Evolutionary conservation across 2,113 vertebrate genomes (phyloP).

Genomic region (Rhinolophus ferrumequinum): DNA sequence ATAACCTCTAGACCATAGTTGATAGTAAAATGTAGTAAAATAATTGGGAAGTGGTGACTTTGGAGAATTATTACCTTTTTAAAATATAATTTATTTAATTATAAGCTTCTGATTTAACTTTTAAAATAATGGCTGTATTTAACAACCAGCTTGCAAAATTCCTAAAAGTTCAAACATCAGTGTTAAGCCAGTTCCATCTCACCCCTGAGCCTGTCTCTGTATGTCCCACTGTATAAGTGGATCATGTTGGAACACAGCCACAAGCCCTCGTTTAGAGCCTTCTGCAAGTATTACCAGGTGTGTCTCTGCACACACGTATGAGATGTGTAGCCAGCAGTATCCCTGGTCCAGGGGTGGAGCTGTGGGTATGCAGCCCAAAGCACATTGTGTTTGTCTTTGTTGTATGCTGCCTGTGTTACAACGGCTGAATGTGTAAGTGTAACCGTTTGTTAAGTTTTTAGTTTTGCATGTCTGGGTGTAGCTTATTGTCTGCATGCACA

Average conservation of each 20-base stretch:
- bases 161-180: not conserved
- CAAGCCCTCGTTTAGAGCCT: accelerated
- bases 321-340: not conserved
- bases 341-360: not conserved
- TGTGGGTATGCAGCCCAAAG: not conserved
- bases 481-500: not conserved
- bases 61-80: not conserved
- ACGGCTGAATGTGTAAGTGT: not conserved
- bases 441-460: not conserved
- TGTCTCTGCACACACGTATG: not conserved
- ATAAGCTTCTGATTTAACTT: not conserved
- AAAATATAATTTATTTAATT: not conserved
- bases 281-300: not conserved
- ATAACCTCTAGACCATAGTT: not conserved
- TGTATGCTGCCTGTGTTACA: not conserved
- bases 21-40: not conserved
- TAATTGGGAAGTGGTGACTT: not conserved
- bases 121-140: not conserved
- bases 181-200: not conserved
- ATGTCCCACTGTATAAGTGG: not conserved
- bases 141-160: not conserved
- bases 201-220: not conserved
- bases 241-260: not conserved
- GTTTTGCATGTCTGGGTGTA: not conserved
- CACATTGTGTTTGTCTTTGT: not conserved